Evolutionary conservation across 2,797 vertebrate genomes (phyloP), one percentile per base, ranked within the genome.

Genomic region (Melanotaenia boesemani): DNA sequence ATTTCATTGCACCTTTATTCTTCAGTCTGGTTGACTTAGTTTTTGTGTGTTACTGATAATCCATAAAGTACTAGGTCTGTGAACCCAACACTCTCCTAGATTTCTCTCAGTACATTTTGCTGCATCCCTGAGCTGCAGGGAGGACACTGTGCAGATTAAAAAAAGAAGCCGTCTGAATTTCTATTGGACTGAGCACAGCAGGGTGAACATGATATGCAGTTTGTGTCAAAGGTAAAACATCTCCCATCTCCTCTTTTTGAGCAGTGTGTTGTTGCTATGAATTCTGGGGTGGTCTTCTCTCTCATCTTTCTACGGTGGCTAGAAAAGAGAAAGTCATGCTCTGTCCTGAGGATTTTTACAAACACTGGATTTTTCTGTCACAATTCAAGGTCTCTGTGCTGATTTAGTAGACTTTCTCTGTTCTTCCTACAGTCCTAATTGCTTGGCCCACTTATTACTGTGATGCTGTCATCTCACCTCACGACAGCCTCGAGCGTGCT

Each of bases 391-490:
- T 66, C 54, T 69, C 60, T 36, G 76, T 81, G 74, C 69, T 3
- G 67, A 69, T 81, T 82, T 73, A 61, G 72, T 48, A 82, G 76
- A 80, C 74, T 77, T 36, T 59, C 54, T 81, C 34, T 30, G 74
- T 77, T 72, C 28, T 68, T 81, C 65, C 79, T 60, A 37, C 76
- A 80, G 44, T 65, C 69, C 86, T 91, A 87, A 89, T 90, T 82
- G 87, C 86, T 79, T 80, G 79, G 84, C 89, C 85, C 84, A 85
- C 60, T 86, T 86, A 74, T 63, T 57, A 74, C 75, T 73, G 67
- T 68, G 76, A 79, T 52, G 59, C 76, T 85, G 85, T 88, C 80
- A 80, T 81, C 71, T 79, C 69, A 77, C 82, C 68, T 83, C 83
- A 76, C 12, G 48, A 70, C 79, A 73, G 63, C 67, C 77, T 79